A percentile compares a stretch with the other conserved stretches of the same genome.
Evolutionary conservation across 1,140 invertebrate species (phyloP).

Genomic region (Tetragnatha versicolor): DNA sequence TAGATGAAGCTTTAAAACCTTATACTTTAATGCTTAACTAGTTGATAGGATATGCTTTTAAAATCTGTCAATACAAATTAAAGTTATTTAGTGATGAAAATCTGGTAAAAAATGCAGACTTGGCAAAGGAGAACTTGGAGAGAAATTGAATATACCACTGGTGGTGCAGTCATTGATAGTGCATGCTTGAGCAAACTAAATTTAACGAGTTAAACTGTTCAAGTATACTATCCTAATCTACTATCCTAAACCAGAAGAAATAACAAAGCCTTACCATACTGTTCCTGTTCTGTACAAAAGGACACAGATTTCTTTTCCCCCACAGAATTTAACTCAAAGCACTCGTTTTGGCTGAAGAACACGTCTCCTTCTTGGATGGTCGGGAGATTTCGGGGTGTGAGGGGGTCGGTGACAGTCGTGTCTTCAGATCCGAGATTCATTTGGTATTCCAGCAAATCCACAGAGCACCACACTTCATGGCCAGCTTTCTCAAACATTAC

Average conservation of each 20-base stretch:
- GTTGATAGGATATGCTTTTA: no score
- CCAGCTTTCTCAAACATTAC: constrained; percentile 58
- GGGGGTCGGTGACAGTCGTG: not conserved
- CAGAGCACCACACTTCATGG: constrained; percentile 63
- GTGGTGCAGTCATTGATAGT: no score
- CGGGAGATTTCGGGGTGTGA: constrained; percentile 50
- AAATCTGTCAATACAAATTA: no score
- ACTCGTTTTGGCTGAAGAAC: constrained; percentile 36
- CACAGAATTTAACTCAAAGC: constrained; percentile 25
- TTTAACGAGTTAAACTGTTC: not conserved
- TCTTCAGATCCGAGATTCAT: constrained; percentile 17
- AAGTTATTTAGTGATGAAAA: no score
- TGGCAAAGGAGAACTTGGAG: no score
- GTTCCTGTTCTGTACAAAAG: constrained; percentile 14
- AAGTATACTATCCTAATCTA: not conserved
- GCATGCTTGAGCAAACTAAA: not conserved
- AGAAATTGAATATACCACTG: no score
- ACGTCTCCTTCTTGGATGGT: constrained; percentile 56
- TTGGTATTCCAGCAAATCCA: constrained; percentile 55
- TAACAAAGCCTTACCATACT: constrained; percentile 20
- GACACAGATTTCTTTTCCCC: constrained; percentile 49
- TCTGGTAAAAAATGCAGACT: no score
- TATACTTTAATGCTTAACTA: no score
- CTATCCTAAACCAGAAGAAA: not conserved
- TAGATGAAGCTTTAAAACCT: no score